These are phyloP conservation scores for Catalaphyllia jardinei DNA, from an alignment of 64 coral and sea anemone species.

Conservation along the genomic window DNA sequence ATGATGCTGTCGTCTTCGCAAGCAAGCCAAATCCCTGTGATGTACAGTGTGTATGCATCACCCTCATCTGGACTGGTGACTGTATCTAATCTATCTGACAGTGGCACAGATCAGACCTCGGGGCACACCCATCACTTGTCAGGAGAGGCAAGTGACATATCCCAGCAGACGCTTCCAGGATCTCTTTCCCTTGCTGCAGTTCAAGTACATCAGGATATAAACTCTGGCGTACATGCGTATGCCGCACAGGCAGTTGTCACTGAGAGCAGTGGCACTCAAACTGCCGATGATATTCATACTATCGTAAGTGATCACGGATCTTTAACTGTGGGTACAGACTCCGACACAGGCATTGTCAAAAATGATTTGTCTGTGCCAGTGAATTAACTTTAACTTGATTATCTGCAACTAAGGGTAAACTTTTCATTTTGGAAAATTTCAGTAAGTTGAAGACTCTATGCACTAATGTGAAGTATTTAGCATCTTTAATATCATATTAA, in stretches of 20 bases:
- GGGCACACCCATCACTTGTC: constrained; percentile 63
- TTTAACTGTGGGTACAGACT: constrained; percentile 35
- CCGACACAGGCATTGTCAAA: constrained; percentile 74
- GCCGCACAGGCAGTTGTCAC: constrained; percentile 78
- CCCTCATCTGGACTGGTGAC: constrained; percentile 77
- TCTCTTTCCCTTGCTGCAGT: constrained; percentile 68
- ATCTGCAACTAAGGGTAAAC: too few species aligned
- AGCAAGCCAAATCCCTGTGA: constrained; percentile 85
- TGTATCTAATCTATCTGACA: constrained; percentile 69
- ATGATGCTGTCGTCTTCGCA: constrained; percentile 90
- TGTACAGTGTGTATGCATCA: constrained; percentile 83
- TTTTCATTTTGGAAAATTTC: not conserved
- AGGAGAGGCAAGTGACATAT: constrained; percentile 56
- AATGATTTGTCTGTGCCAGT: constrained; percentile 52
- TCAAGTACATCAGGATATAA: constrained; percentile 80
- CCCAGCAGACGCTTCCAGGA: constrained; percentile 45
- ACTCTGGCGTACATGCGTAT: constrained; percentile 65
- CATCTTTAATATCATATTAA: too few species aligned
- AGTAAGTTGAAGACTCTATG: too few species aligned
- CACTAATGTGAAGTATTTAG: too few species aligned
- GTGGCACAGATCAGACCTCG: constrained; percentile 35
- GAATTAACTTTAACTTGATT: constrained; percentile 60
- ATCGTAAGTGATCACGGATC: constrained; percentile 77
- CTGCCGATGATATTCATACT: constrained; percentile 85
- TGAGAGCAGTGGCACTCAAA: constrained; percentile 87